phyloP scores from a whole-genome alignment of 2,113 vertebrate genomes.

The Helogale parvula region DNA sequence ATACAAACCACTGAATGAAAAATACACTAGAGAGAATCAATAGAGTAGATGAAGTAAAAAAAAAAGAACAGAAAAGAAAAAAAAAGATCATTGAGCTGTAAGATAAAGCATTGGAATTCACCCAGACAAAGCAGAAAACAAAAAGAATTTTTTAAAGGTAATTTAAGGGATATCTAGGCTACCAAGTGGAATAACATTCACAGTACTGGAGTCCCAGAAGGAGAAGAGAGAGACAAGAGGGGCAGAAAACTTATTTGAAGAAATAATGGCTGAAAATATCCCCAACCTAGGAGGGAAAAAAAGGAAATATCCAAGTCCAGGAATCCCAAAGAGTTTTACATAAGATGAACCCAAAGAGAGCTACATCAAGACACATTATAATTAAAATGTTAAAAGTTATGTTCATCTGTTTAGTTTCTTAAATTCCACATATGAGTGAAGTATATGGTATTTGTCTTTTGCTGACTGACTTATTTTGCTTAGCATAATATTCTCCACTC shows the following conservation, averaged over 20 bases:
- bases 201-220: neutral
- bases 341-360: neutral
- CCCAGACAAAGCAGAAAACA: neutral
- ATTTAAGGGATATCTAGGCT: neutral
- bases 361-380: neutral
- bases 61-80: no score
- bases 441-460: neutral
- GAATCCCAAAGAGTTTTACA: neutral
- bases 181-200: neutral
- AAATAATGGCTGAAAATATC: neutral
- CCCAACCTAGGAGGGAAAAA: neutral
- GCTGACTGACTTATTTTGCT: neutral
- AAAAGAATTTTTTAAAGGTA: neutral
- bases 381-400: neutral
- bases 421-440: neutral
- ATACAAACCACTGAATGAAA: neutral
- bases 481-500: neutral
- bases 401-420: neutral
- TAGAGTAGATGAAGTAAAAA: neutral
- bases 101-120: neutral
- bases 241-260: neutral
- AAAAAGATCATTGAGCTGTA: neutral
- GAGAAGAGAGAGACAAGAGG: neutral
- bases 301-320: neutral
- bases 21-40: neutral